Evolutionary conservation across 2,888 invertebrate species (phyloP).

Genomic region (Falcaria lacertinaria): DNA sequence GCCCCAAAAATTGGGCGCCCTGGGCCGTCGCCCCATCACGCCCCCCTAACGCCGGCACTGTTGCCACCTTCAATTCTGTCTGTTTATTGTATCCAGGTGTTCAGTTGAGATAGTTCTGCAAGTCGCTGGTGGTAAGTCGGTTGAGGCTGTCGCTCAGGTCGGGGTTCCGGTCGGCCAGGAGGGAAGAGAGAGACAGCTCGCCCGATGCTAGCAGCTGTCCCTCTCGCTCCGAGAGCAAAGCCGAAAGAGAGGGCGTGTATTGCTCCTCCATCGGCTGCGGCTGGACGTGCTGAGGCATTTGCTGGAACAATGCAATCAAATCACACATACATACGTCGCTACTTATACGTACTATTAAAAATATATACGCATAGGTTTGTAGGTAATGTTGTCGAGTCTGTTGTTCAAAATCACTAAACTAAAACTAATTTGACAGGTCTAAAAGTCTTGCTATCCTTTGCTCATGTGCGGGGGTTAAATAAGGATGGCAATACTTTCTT

Average conservation of each 20-base stretch:
- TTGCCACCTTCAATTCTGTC: no score
- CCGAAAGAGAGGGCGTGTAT: constrained; percentile 35
- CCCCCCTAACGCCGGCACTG: no score
- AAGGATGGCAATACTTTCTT: no score
- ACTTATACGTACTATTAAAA: no score
- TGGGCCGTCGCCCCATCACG: no score
- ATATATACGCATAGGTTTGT: no score
- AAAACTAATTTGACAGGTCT: no score
- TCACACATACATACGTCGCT: neutral
- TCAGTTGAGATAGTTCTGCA: constrained; percentile 19
- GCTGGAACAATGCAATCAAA: neutral
- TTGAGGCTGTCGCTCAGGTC: constrained; percentile 48
- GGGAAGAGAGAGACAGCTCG: constrained; percentile 64
- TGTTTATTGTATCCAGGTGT: constrained; percentile 2
- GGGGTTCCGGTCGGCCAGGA: constrained; percentile 28
- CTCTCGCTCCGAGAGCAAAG: constrained; percentile 37
- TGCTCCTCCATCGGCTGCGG: constrained; percentile 31
- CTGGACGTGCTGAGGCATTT: constrained; percentile 16
- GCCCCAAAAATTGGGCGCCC: no score
- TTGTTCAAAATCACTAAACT: no score
- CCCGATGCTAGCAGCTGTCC: constrained; percentile 64
- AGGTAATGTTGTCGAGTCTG: no score
- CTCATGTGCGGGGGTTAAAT: no score
- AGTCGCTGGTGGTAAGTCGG: constrained; percentile 45
- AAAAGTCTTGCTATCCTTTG: no score